Percentiles rank a stretch among this genome's conserved stretches.
Evolutionary conservation across 2,888 invertebrate species (phyloP).

Genomic region (Temnothorax rugatulus): DNA sequence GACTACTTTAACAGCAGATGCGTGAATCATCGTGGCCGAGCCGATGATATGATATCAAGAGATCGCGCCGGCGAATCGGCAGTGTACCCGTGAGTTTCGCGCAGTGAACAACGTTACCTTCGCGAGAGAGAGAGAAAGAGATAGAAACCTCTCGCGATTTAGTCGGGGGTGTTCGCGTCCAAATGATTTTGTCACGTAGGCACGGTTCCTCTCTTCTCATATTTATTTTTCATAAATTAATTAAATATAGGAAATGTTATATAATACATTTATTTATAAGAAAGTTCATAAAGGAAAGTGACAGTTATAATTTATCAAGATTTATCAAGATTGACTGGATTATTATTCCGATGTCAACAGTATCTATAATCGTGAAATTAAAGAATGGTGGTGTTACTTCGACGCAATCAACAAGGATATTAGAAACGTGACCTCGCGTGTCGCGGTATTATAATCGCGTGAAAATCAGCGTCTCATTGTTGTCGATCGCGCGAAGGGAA

Average conservation of each 20-base stretch:
- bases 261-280: neutral
- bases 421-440: slow-evolving; percentile 44
- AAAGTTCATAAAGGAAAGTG: slow-evolving; percentile 16
- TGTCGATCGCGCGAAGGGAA: slow-evolving; percentile 10
- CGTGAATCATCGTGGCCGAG: slow-evolving; percentile 30
- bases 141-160: neutral
- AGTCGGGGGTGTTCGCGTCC: neutral
- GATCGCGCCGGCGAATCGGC: slow-evolving; percentile 54
- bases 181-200: neutral
- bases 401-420: slow-evolving; percentile 9
- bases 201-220: neutral
- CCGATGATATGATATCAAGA: slow-evolving; percentile 61
- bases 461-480: slow-evolving; percentile 37
- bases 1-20: slow-evolving; percentile 55
- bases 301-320: too few relatives aligned
- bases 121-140: too few relatives aligned
- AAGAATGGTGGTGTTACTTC: slow-evolving; percentile 10
- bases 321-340: neutral
- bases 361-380: neutral
- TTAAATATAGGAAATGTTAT: neutral
- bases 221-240: neutral
- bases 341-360: slow-evolving; percentile 2
- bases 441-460: neutral
- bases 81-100: slow-evolving; percentile 49
- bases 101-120: slow-evolving; percentile 35